Conservation (phyloP, 2,888 invertebrate species). For the Xestia c-nigrum region DNA sequence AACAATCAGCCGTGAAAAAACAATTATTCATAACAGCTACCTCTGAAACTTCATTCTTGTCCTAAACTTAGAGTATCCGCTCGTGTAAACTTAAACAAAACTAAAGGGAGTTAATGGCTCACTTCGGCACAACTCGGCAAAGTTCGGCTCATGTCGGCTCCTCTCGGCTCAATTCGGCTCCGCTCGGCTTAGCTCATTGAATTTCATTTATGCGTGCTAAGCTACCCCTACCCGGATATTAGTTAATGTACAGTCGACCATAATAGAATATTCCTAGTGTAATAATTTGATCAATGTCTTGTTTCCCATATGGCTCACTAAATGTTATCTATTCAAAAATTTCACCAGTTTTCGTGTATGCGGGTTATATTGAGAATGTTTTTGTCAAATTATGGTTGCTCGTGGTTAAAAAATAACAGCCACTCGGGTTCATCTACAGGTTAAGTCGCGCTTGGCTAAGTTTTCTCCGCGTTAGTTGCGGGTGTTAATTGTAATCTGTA, state of each 20-base stretch:
- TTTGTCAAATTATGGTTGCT: too few relatives aligned
- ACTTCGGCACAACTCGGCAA: slow-evolving; percentile 38
- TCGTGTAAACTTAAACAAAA: slow-evolving; percentile 50
- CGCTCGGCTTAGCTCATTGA: slow-evolving; percentile 66
- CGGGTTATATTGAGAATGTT: background rate
- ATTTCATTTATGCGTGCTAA: slow-evolving; percentile 73
- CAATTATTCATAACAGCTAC: background rate
- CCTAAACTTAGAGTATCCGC: slow-evolving; percentile 23
- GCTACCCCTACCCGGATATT: slow-evolving; percentile 59
- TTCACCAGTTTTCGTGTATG: background rate
- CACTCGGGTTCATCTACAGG: too few relatives aligned
- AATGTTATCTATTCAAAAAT: slow-evolving; percentile 1
- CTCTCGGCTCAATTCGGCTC: slow-evolving; percentile 26
- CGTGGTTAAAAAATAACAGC: too few relatives aligned
- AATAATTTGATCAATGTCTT: slow-evolving; percentile 13
- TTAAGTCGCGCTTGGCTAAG: too few relatives aligned
- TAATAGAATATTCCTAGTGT: slow-evolving; percentile 19
- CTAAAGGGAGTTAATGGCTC: slow-evolving; percentile 52
- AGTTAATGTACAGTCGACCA: slow-evolving; percentile 50
- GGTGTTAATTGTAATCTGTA: too few relatives aligned
- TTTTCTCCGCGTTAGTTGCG: too few relatives aligned
- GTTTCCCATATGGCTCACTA: background rate
- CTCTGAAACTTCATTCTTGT: slow-evolving; percentile 35
- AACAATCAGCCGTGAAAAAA: slow-evolving; percentile 5
- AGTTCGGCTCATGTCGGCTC: slow-evolving; percentile 25